These are phyloP conservation scores for Molossus molossus DNA, from an alignment of 2,797 vertebrate genomes.

Conservation along the genomic window DNA sequence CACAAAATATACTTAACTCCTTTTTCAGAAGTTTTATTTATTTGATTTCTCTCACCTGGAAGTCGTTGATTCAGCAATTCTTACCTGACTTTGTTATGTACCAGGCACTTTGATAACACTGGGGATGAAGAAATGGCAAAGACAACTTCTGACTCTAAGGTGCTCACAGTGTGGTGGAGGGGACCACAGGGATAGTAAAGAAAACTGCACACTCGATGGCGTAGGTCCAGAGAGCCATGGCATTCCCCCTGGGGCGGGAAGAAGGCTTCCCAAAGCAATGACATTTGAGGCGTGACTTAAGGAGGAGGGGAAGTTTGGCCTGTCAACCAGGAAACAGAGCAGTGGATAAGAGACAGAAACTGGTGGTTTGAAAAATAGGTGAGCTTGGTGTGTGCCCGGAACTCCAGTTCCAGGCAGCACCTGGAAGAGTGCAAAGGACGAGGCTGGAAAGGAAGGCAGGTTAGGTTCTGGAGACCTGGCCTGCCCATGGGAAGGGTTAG, in stretches of 20 bases:
- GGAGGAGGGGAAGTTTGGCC: not conserved
- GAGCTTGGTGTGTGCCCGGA: not conserved
- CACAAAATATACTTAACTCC: not conserved
- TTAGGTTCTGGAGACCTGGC: not conserved
- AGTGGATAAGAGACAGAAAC: not conserved
- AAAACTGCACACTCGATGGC: not conserved
- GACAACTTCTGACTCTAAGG: not conserved
- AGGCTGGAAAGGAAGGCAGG: not conserved
- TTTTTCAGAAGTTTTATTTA: slow-evolving; percentile 57
- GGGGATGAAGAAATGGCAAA: not conserved
- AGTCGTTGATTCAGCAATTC: not conserved
- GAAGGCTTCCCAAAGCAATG: not conserved
- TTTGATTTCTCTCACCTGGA: slow-evolving; percentile 61
- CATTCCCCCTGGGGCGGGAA: not conserved
- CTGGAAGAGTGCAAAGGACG: not conserved
- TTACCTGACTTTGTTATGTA: not conserved
- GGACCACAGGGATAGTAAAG: not conserved
- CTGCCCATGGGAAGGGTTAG: not conserved
- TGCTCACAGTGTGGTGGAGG: not conserved
- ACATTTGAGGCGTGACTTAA: not conserved
- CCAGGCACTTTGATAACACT: not conserved
- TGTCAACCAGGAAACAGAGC: not conserved
- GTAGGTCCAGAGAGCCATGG: not conserved
- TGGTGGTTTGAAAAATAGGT: not conserved
- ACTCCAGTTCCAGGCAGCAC: not conserved